A percentile compares a stretch with the other conserved stretches of the same genome.
Evolutionary conservation across 2,797 vertebrate genomes (phyloP).

Genomic region (Trematomus bernacchii): DNA sequence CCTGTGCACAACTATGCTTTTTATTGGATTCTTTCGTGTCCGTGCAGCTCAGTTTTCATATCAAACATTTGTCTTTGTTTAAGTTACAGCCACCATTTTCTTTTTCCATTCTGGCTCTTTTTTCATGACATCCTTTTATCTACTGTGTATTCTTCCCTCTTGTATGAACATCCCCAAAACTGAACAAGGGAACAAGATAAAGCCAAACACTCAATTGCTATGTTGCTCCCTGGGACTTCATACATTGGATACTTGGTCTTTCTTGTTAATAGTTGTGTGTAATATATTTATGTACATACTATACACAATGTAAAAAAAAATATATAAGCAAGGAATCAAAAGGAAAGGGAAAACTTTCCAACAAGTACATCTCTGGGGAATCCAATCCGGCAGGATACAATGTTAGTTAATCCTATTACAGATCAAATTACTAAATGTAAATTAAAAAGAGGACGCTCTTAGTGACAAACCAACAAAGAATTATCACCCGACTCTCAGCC

Average conservation of each 20-base stretch:
- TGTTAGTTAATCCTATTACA: not conserved
- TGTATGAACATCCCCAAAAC: not conserved
- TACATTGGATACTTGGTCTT: not conserved
- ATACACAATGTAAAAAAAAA: not conserved
- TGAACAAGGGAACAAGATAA: not conserved
- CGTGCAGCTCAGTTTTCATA: not conserved
- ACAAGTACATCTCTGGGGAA: not conserved
- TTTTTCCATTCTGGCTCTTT: not conserved
- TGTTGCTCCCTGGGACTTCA: not conserved
- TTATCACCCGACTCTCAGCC: not conserved
- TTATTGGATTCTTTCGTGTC: conserved; percentile 31
- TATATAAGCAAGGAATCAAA: not conserved
- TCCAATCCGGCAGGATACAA: not conserved
- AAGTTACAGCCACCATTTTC: not conserved
- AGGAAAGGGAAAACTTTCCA: not conserved
- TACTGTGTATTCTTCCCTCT: not conserved
- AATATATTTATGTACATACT: too few species aligned
- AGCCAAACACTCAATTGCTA: not conserved
- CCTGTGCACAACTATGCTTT: conserved; percentile 14
- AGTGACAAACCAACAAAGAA: not conserved
- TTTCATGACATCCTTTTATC: too few species aligned
- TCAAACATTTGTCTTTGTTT: conserved; percentile 35
- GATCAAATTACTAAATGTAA: not conserved
- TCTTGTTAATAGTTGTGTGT: too few species aligned
- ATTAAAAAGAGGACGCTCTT: not conserved